A percentile compares a stretch with the other conserved stretches of the same genome.
Evolutionary conservation across 1,140 invertebrate genomes (phyloP).

Genomic region (Drosophila sechellia): DNA sequence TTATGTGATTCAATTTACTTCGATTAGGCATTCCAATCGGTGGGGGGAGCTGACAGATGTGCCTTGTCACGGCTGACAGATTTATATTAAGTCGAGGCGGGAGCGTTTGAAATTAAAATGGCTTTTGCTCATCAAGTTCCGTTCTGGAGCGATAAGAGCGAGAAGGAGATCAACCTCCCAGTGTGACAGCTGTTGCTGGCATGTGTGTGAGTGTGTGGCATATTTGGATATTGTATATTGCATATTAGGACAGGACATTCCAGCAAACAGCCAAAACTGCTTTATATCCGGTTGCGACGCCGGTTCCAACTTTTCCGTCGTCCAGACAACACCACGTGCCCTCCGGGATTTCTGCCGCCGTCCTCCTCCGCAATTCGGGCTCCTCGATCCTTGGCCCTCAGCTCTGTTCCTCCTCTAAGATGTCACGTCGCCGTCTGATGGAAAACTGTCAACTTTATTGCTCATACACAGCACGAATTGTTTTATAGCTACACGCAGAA

Average conservation of each 20-base stretch:
- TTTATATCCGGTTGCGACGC: slow-evolving; percentile 76
- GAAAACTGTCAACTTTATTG: slow-evolving; percentile 77
- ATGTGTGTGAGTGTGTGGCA: slow-evolving; percentile 9
- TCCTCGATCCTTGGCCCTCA: slow-evolving; percentile 5
- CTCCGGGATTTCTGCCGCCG: slow-evolving; percentile 10
- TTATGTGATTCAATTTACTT: slow-evolving; percentile 80
- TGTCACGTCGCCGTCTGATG: slow-evolving; percentile 65
- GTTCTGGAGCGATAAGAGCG: slow-evolving; percentile 40
- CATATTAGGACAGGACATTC: slow-evolving; percentile 40
- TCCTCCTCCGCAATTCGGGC: neutral
- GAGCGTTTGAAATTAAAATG: slow-evolving; percentile 70
- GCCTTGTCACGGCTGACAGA: slow-evolving; percentile 65
- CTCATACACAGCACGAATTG: slow-evolving; percentile 5
- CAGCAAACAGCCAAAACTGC: slow-evolving; percentile 66
- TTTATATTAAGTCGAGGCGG: slow-evolving; percentile 70
- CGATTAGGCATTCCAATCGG: slow-evolving; percentile 75
- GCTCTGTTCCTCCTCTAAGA: slow-evolving; percentile 33
- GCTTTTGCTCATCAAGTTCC: slow-evolving; percentile 72
- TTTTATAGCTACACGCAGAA: no score
- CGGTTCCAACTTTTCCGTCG: slow-evolving; percentile 64
- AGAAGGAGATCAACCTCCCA: slow-evolving; percentile 12
- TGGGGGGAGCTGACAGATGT: slow-evolving; percentile 8
- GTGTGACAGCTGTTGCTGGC: slow-evolving; percentile 43
- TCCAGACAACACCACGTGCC: slow-evolving; percentile 34
- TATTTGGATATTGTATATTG: slow-evolving; percentile 45